phyloP scores from a whole-genome alignment of 2,113 vertebrate species.

The Hylia prasina region DNA sequence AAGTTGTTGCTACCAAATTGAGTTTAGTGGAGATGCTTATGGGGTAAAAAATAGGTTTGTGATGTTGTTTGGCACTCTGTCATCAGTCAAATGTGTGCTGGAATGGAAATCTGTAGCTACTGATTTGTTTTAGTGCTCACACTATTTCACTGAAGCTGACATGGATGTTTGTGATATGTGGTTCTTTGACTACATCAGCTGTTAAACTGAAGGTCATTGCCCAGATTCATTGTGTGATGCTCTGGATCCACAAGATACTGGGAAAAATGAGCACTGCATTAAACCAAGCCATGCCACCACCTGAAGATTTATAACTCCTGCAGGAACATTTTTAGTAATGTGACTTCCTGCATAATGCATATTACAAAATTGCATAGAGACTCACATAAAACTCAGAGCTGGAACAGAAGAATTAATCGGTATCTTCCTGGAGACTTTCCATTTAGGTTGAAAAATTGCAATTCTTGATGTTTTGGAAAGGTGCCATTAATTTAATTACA shows the following conservation, averaged over 20 bases:
- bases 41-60: background rate
- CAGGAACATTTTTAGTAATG: conserved; percentile 16
- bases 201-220: background rate
- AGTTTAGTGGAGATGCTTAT: background rate
- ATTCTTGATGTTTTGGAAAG: background rate
- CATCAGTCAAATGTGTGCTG: background rate
- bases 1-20: background rate
- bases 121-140: background rate
- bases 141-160: background rate
- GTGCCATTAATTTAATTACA: conserved; percentile 14
- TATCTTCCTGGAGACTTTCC: background rate
- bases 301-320: conserved; percentile 33
- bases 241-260: background rate
- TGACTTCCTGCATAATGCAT: conserved; percentile 32
- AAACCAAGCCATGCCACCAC: background rate
- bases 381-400: background rate
- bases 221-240: background rate
- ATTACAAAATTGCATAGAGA: background rate
- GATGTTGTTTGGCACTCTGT: background rate
- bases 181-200: background rate
- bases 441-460: background rate
- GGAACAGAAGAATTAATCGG: conserved; percentile 3
- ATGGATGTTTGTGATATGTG: background rate
- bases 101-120: background rate
- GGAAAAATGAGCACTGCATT: background rate